Evolutionary conservation across 2,113 vertebrate species (phyloP), one percentile per base, ranked within the genome.

Genomic region (Saguinus midas): DNA sequence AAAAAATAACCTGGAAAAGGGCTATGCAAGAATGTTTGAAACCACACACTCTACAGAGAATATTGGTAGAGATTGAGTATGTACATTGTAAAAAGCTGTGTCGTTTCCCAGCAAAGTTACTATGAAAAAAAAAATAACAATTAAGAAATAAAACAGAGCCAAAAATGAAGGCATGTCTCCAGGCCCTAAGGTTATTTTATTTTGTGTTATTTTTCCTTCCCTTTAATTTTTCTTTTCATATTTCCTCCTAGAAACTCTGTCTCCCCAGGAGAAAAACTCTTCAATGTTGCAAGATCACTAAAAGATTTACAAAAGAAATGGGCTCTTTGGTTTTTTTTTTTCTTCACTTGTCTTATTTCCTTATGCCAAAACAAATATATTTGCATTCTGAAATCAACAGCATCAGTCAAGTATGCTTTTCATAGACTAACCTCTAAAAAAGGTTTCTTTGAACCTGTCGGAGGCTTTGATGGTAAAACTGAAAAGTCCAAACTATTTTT

Each of bases 21-120:
- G 58, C 84, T 96, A 23, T 84, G 64, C 55, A 86, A 78, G 73
- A 91, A 85, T 43, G 45, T 82, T 86, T 52, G 48, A 8, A 84
- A 50, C 78, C 52, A 68, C 40, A 88, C 37, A 18, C 17, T 82
- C 32, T 48, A 6, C 8, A 12, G 12, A 86, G 94, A 96, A 96
- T 96, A 86, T 61, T 95, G 85, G 94, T 86, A 86, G 91, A 87
- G 35, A 95, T 82, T 91, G 93, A 84, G 27, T 21, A 14, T 3
- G 20, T 68, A 9, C 89, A 37, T 87, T 79, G 76, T 87, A 45
- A 76, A 96, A 92, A 84, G 10, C 48, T 82, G 20, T 91, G 43
- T 57, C 83, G 97, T 91, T 93, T 87, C 79, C 55, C 90, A 97
- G 82, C 94, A 89, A 97, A 90, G 29, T 64, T 87, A 87, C 50